phyloP scores from a whole-genome alignment of 2,797 vertebrate species.

The Orestias chungarensis region DNA sequence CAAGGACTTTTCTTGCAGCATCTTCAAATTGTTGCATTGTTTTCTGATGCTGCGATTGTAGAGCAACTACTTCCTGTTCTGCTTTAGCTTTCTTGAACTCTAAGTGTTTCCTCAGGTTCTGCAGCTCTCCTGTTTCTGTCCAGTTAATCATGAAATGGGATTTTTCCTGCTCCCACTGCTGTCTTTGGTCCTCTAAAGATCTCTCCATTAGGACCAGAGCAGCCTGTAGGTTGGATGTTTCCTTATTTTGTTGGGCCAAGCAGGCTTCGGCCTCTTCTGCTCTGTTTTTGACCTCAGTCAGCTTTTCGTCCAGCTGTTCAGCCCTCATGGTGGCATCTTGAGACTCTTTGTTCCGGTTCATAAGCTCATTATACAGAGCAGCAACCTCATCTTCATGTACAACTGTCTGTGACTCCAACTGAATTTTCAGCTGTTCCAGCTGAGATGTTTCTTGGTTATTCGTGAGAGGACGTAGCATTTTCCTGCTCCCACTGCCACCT shows the following conservation, averaged over 20 bases:
- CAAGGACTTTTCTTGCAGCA: background rate
- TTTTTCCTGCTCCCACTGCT: background rate
- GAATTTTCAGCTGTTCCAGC: background rate
- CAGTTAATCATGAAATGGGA: background rate
- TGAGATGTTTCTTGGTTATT: background rate
- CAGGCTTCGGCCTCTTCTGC: background rate
- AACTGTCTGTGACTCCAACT: background rate
- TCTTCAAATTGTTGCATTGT: background rate
- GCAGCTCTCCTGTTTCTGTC: background rate
- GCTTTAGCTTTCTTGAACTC: too few relatives aligned
- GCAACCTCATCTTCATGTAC: background rate
- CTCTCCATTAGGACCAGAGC: background rate
- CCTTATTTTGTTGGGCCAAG: background rate
- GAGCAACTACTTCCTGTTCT: too few relatives aligned
- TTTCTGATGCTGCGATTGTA: too few relatives aligned
- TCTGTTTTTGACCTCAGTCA: background rate
- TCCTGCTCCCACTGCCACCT: background rate
- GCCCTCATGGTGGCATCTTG: background rate
- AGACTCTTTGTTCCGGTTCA: background rate
- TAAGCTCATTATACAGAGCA: background rate
- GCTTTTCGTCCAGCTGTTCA: background rate
- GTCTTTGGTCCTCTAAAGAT: background rate
- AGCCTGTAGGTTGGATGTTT: background rate
- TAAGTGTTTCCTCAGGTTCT: background rate
- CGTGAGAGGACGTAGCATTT: background rate